Conservation (phyloP, 2,888 invertebrate genomes). For the Arrhopalites spinosus region DNA sequence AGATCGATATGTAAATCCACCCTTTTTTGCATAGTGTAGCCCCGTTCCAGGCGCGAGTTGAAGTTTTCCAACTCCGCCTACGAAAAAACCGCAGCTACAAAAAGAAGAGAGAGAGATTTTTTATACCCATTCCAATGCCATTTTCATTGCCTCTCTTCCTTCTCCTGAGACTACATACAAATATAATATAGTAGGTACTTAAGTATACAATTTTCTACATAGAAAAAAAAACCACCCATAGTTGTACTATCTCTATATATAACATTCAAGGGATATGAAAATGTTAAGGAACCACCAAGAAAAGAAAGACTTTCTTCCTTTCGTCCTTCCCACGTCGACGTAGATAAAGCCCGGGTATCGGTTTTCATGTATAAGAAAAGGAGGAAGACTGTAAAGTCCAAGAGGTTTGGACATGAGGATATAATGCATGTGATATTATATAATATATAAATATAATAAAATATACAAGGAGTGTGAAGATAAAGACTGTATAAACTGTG, state of each 20-base stretch:
- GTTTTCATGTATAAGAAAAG: not conserved
- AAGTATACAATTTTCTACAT: not conserved
- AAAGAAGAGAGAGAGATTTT: too few species aligned
- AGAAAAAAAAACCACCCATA: not conserved
- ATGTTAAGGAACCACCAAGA: too few species aligned
- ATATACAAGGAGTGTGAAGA: slow-evolving; percentile 14
- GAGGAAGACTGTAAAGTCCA: not conserved
- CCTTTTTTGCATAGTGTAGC: slow-evolving; percentile 55
- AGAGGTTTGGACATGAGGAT: not conserved
- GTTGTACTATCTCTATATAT: not conserved
- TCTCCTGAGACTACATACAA: not conserved
- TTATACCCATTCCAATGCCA: too few species aligned
- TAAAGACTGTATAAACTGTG: slow-evolving; percentile 13
- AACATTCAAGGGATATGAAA: not conserved
- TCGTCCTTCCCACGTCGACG: too few species aligned
- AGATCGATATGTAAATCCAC: slow-evolving; percentile 56
- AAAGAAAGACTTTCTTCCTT: too few species aligned
- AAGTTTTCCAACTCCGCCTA: slow-evolving; percentile 45
- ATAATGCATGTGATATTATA: not conserved
- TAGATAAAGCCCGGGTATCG: not conserved
- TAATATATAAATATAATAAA: slow-evolving; percentile 7
- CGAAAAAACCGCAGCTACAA: slow-evolving; percentile 23
- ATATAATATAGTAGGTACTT: not conserved
- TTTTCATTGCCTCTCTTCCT: not conserved
- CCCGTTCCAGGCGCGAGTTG: slow-evolving; percentile 53